Evolutionary conservation across 2,113 vertebrate species (phyloP).

Genomic region (Otolemur garnettii): DNA sequence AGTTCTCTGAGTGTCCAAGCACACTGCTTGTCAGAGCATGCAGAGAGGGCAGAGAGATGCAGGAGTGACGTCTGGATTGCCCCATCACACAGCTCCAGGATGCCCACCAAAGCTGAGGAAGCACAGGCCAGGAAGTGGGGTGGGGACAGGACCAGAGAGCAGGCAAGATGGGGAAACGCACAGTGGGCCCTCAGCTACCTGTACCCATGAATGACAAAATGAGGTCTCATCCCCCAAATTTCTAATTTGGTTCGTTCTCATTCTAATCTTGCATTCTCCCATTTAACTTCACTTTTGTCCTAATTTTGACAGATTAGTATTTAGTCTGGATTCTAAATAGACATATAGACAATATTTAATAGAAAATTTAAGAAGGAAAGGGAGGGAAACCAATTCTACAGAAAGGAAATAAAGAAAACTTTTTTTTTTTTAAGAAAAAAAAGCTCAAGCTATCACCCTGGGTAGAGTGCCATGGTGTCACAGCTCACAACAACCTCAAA

Average conservation of each 20-base stretch:
- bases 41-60: neutral
- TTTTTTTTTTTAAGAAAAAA: too few relatives aligned
- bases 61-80: neutral
- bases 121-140: neutral
- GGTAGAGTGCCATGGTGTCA: too few relatives aligned
- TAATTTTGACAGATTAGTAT: neutral
- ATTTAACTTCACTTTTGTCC: neutral
- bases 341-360: neutral
- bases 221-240: neutral
- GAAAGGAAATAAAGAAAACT: neutral
- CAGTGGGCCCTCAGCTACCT: neutral
- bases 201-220: neutral
- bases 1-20: neutral
- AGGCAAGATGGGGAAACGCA: neutral
- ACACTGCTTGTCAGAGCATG: neutral
- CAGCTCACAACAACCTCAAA: too few relatives aligned
- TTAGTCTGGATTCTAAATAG: slow-evolving; percentile 2
- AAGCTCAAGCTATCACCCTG: too few relatives aligned
- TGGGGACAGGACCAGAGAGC: neutral
- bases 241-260: neutral
- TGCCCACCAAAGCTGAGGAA: neutral
- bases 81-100: neutral
- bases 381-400: neutral
- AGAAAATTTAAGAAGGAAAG: neutral
- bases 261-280: neutral